Evolutionary conservation across 1,140 invertebrate species (phyloP), one percentile per base, ranked within the genome.

Genomic region (Conopomorpha cramerella): DNA sequence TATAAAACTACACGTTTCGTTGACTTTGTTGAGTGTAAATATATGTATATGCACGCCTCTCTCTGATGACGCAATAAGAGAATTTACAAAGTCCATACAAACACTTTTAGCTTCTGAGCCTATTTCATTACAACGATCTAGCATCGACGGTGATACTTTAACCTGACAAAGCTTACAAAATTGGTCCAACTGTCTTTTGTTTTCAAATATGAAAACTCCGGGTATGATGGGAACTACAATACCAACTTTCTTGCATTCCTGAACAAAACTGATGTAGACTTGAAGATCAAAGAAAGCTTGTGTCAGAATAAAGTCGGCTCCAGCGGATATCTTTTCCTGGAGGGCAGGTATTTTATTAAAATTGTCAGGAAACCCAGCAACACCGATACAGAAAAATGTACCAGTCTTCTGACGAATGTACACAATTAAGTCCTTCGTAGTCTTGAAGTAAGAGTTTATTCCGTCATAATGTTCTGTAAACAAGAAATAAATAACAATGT

Each of bases 291-390:
- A 77, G 45, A 72, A 62, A 12, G 70, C 71, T 47, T 78, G 73
- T 6, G 72, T 74, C 10, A 78, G 38, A 18, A 78, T 59, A 34
- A 77, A 78, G 36, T 78, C 51, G 2, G 61, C 73, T 23, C 72
- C 71, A 34, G 34, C 44, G 1, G 59, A 46, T 6, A 72, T 41
- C 51, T 78, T 77, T 36, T 61, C 45, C 46, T 68, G 68, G 2
- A 74, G 36, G 27, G 44, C 29, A 16, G 38, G 12, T 13, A 72
- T 34, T 45, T 56, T 67, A 12, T 58, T 46, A 2, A 60, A 50
- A 18, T 50, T 34, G 2, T 51, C 52, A n/a, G 58, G 59, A 38
- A 56, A 64, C 12, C 59, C 70, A 28, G 65, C 59, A n/a, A 76
- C 54, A 25, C 71, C 70, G 33, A 77, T 70, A 38, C 60, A 70